Percentiles rank a stretch among this genome's conserved stretches.
Evolutionary conservation across 2,113 vertebrate species (phyloP).

Genomic region (Thomomys bottae): DNA sequence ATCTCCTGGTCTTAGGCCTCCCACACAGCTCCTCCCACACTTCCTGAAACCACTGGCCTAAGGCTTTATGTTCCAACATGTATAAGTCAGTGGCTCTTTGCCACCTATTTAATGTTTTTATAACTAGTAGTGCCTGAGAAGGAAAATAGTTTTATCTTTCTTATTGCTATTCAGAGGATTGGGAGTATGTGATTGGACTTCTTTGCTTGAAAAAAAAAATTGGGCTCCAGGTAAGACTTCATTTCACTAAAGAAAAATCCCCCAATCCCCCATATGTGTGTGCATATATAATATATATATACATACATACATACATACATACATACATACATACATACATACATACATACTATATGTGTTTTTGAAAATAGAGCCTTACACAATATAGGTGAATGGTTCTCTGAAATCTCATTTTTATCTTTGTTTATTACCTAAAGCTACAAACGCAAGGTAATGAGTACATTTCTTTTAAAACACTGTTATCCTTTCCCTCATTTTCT

Average conservation of each 20-base stretch:
- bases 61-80: neutral
- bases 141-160: constrained; percentile 51
- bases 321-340: no score
- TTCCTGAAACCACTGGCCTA: neutral
- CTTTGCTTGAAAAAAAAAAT: constrained; percentile 59
- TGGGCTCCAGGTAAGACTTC: constrained; percentile 60
- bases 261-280: constrained; percentile 53
- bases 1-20: neutral
- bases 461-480: no score
- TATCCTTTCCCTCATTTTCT: no score
- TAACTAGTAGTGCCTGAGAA: constrained; percentile 41
- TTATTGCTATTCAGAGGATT: constrained; percentile 46
- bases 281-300: no score
- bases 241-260: constrained; percentile 62
- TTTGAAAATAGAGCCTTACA: constrained; percentile 61
- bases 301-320: no score
- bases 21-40: neutral
- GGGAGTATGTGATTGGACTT: constrained; percentile 49
- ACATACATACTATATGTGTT: no score
- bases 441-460: no score
- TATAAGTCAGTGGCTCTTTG: neutral
- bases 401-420: constrained; percentile 33
- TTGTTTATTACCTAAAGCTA: no score
- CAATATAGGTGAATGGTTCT: neutral
- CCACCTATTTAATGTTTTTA: constrained; percentile 30